phyloP scores from a whole-genome alignment of 2,888 invertebrate genomes.

The Hypselothyrea guttata region DNA sequence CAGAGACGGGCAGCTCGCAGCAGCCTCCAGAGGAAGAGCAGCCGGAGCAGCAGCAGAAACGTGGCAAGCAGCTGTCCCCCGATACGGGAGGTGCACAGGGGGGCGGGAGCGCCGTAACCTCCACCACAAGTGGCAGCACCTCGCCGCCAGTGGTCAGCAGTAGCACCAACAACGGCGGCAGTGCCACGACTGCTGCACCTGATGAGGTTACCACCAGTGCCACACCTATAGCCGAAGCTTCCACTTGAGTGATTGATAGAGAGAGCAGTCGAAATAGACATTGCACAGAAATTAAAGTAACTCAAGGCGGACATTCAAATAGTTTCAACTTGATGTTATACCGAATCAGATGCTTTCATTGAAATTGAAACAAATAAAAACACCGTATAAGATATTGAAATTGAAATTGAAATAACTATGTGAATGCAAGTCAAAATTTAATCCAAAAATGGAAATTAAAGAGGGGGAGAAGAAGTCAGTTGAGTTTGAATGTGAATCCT shows the following conservation, averaged over 20 bases:
- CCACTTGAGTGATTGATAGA: too few species aligned
- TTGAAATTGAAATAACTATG: background rate
- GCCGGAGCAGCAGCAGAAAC: slow-evolving; percentile 13
- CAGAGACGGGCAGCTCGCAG: slow-evolving; percentile 30
- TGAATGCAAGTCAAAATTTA: too few species aligned
- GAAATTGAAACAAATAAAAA: too few species aligned
- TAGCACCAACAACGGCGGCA: slow-evolving; percentile 68
- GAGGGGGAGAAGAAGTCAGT: too few species aligned
- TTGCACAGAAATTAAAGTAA: background rate
- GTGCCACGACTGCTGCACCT: slow-evolving; percentile 20
- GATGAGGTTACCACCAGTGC: slow-evolving; percentile 80
- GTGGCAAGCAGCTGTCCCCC: slow-evolving; percentile 34
- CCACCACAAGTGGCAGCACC: slow-evolving; percentile 79
- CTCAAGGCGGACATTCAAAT: too few species aligned
- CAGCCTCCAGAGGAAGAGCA: slow-evolving; percentile 9
- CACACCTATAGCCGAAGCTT: slow-evolving; percentile 56
- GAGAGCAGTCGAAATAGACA: background rate
- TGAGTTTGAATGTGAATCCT: too few species aligned
- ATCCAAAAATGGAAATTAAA: too few species aligned
- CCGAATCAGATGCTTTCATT: too few species aligned
- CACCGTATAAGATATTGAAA: background rate
- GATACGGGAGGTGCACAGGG: slow-evolving; percentile 15
- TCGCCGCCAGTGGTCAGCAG: slow-evolving; percentile 81
- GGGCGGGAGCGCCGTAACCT: slow-evolving; percentile 72
- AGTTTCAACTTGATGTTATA: too few species aligned